A percentile compares a stretch with the other conserved stretches of the same genome.
These are phyloP conservation scores for Mormyrus iriodes DNA, from an alignment of 2,113 vertebrate genomes.

Conservation along the genomic window DNA sequence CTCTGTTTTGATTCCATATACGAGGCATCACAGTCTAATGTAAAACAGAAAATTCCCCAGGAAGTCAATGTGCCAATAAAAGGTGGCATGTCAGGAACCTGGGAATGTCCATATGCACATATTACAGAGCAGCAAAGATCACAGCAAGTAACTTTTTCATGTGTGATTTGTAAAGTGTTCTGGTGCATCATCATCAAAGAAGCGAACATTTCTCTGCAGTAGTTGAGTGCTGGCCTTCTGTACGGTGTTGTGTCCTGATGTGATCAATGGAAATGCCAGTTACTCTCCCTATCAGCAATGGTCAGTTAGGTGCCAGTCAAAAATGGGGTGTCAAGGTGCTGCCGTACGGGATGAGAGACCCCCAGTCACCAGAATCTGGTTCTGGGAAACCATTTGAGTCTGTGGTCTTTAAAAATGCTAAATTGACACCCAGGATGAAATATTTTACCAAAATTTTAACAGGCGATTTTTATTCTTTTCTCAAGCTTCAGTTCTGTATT, in stretches of 20 bases:
- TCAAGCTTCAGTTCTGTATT: not conserved
- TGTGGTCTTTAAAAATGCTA: too few species aligned
- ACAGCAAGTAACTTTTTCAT: not conserved
- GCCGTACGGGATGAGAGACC: too few species aligned
- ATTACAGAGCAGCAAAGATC: not conserved
- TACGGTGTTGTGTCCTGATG: not conserved
- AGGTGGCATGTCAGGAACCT: not conserved
- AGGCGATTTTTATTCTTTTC: too few species aligned
- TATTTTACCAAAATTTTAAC: too few species aligned
- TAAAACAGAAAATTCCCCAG: not conserved
- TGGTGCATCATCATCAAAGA: not conserved
- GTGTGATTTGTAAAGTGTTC: not conserved
- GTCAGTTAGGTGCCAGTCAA: not conserved
- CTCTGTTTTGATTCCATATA: constrained; percentile 13
- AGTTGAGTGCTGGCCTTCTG: not conserved
- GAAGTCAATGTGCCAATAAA: not conserved
- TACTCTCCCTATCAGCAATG: not conserved
- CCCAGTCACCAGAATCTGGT: too few species aligned
- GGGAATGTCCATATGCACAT: not conserved
- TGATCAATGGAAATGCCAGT: not conserved
- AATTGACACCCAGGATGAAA: too few species aligned
- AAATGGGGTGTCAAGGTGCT: not conserved
- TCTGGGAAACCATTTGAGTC: too few species aligned
- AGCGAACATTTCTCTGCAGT: not conserved
- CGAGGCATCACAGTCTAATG: constrained; percentile 19